Evolutionary conservation across 2,888 invertebrate species (phyloP), one percentile per base, ranked within the genome.

Genomic region (Tetragonula carbonaria): DNA sequence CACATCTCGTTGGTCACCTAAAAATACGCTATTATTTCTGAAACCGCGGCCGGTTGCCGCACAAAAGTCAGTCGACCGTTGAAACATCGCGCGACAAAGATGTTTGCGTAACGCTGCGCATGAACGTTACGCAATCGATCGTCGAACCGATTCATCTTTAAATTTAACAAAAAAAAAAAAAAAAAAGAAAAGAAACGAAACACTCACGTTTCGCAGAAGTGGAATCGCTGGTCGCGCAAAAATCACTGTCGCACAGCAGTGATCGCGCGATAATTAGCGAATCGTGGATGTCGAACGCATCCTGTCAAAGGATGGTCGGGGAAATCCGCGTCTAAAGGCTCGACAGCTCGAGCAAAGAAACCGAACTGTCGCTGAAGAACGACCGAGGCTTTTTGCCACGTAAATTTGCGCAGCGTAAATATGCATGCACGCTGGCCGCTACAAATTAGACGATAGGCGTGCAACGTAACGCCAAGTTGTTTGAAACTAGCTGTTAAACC

Each of bases 401-500:
- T 28, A 28, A 28, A 28, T 28, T 45, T 21, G 18, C 38, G 45
- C 45, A 8, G 38, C 8, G 45, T 45, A 45, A 8, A 45, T 55
- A 21, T 63, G 71, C 45, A 53, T 59, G 63, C 16, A 38, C 66
- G 55, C 50, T 57, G 81, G 72, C 21, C 68, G 76, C 21, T 81
- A 76, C 84, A 88, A 90, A 91, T 91, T 87, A 91, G 80, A 90
- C 87, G 88, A 85, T 85, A 82, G 84, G 74, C 80, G 85, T 78
- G 91, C 84, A 86, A 86, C 87, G 88, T 82, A 87, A 90, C 82
- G 87, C 86, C 86, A 82, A 87, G 90, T 86, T 90, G 91, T 88
- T 90, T 82, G 88, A 91, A 92, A 92, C 91, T 90, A 87, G 88
- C 90, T 91, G 91, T 92, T 92, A 91, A 87, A 88, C 88, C 88